Evolutionary conservation across 1,140 invertebrate genomes (phyloP).

Genomic region (Lepeophtheirus salmonis): DNA sequence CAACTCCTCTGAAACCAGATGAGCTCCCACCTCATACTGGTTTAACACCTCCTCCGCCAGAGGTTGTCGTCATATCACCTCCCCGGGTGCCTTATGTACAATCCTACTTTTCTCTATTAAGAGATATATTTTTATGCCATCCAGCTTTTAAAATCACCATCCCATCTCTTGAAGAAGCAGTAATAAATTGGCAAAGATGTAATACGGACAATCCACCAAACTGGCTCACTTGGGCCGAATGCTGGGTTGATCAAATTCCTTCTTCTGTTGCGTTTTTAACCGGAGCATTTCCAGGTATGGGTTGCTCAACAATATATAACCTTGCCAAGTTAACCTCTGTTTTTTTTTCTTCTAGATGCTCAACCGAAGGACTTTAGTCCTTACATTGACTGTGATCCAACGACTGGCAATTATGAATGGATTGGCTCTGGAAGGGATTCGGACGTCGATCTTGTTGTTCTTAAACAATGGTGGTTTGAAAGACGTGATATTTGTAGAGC

Average conservation of each 20-base stretch:
- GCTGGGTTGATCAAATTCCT: slow-evolving; percentile 6
- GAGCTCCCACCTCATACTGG: not conserved
- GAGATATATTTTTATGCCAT: slow-evolving; percentile 8
- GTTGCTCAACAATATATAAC: too few relatives aligned
- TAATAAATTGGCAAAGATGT: not conserved
- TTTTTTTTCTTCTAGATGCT: slow-evolving; percentile 29
- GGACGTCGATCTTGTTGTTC: slow-evolving; percentile 48
- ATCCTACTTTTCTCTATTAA: slow-evolving; percentile 1
- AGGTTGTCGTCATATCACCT: not conserved
- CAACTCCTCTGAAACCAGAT: not conserved
- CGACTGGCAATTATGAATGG: slow-evolving; percentile 59
- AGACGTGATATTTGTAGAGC: slow-evolving; percentile 23
- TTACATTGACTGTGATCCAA: slow-evolving; percentile 68
- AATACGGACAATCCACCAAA: not conserved
- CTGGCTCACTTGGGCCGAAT: slow-evolving; percentile 10
- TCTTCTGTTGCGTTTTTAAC: slow-evolving; percentile 6
- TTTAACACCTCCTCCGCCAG: not conserved
- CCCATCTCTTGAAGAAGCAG: not conserved
- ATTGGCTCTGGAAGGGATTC: slow-evolving; percentile 82
- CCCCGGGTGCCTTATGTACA: not conserved
- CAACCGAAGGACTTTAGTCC: slow-evolving; percentile 76
- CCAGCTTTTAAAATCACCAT: slow-evolving; percentile 6
- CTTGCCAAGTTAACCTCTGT: too few relatives aligned
- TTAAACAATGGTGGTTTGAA: slow-evolving; percentile 49
- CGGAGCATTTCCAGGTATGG: not conserved